These are phyloP conservation scores for Brachymystax lenok DNA, from an alignment of 2,797 vertebrate genomes.

Conservation along the genomic window DNA sequence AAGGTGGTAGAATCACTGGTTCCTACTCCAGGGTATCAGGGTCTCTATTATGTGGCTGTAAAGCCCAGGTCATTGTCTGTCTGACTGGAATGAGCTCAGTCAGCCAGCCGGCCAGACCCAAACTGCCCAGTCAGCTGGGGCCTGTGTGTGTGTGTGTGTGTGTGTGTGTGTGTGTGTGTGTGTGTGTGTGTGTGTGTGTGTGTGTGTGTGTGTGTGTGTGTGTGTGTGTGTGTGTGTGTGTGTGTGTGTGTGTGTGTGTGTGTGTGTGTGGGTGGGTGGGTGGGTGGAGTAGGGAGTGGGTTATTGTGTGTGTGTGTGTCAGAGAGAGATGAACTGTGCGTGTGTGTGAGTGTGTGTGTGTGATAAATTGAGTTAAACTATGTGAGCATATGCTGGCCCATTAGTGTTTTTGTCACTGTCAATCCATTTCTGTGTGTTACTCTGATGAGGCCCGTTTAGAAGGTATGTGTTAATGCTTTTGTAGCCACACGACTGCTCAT, in stretches of 20 bases:
- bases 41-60: constrained; percentile 37
- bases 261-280: constrained; percentile 3
- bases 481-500: neutral
- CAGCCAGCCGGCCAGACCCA: constrained; percentile 14
- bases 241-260: constrained; percentile 19
- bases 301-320: constrained; percentile 5
- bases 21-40: constrained; percentile 9
- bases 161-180: constrained; percentile 7
- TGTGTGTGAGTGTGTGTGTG: neutral
- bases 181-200: constrained; percentile 8
- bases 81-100: constrained; percentile 52
- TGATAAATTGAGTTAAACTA: neutral
- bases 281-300: constrained; percentile 2
- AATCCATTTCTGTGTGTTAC: constrained; percentile 4
- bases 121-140: constrained; percentile 48
- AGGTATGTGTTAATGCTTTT: neutral
- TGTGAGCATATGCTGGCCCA: neutral
- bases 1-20: neutral
- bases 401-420: neutral
- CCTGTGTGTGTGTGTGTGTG: constrained; percentile 21
- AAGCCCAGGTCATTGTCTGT: constrained; percentile 53
- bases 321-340: neutral
- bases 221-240: constrained; percentile 26
- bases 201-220: constrained; percentile 14
- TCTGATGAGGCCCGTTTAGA: neutral